A percentile compares a stretch with the other conserved stretches of the same genome.
These are phyloP conservation scores for Orius insidiosus DNA, from an alignment of 1,140 invertebrate genomes.

Conservation along the genomic window DNA sequence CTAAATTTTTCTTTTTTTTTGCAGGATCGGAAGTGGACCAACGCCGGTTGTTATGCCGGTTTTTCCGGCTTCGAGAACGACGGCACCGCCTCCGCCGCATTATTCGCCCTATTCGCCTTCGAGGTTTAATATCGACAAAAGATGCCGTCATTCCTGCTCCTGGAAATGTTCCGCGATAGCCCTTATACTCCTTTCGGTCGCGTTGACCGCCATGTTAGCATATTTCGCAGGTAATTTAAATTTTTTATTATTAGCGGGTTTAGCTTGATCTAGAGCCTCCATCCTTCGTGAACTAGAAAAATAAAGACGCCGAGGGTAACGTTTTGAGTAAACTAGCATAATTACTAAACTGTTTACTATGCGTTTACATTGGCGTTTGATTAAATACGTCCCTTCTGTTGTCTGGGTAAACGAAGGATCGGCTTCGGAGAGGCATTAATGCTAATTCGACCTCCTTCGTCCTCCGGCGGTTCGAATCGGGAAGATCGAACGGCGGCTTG, in stretches of 20 bases:
- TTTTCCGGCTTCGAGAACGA: constrained; percentile 51
- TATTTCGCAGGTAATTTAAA: constrained; percentile 86
- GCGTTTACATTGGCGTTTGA: too few relatives aligned
- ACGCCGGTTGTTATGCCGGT: constrained; percentile 56
- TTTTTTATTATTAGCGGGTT: too few relatives aligned
- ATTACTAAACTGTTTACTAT: too few relatives aligned
- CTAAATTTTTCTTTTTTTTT: neutral
- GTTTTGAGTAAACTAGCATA: too few relatives aligned
- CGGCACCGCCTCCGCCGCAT: constrained; percentile 49
- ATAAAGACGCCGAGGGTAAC: too few relatives aligned
- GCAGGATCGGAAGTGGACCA: constrained; percentile 9
- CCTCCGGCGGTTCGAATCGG: too few relatives aligned
- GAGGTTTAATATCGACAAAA: constrained; percentile 83
- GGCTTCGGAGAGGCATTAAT: too few relatives aligned
- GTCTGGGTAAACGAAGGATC: too few relatives aligned
- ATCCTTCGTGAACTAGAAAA: too few relatives aligned
- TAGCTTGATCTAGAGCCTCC: too few relatives aligned
- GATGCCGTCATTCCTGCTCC: constrained; percentile 77
- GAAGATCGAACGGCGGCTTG: neutral
- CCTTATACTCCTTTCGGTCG: constrained; percentile 72
- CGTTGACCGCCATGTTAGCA: constrained; percentile 74
- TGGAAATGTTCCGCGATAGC: constrained; percentile 89
- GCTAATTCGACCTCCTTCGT: neutral
- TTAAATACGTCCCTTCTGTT: too few relatives aligned
- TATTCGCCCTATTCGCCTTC: constrained; percentile 73